Percentiles rank a stretch among this genome's conserved stretches.
Evolutionary conservation across 2,888 invertebrate species (phyloP).

Genomic region (Tetranychus truncatus): DNA sequence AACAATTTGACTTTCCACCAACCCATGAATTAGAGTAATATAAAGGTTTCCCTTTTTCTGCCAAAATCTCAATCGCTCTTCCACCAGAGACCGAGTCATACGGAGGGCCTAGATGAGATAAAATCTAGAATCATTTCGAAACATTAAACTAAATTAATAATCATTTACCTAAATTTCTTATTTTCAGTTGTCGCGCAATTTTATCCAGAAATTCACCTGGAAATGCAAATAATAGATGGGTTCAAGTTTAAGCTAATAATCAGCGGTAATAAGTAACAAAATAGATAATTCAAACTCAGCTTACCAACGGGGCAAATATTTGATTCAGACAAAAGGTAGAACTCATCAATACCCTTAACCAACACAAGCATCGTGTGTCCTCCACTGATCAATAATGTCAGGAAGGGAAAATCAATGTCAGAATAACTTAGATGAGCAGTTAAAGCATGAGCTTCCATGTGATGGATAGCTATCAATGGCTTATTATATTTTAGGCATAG

Average conservation of each 20-base stretch:
- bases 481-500: constrained; percentile 28
- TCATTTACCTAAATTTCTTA: constrained; percentile 44
- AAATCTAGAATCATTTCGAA: neutral
- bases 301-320: constrained; percentile 40
- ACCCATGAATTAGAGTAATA: neutral
- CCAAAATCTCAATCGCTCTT: constrained; percentile 61
- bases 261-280: neutral
- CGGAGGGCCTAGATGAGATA: constrained; percentile 35
- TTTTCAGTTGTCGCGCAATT: constrained; percentile 60
- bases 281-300: neutral
- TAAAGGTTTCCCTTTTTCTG: constrained; percentile 31
- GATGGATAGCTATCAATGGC: constrained; percentile 85
- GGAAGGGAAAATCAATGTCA: constrained; percentile 58
- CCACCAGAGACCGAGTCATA: constrained; percentile 62
- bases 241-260: neutral
- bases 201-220: constrained; percentile 89
- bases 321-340: constrained; percentile 56
- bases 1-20: neutral
- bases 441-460: constrained; percentile 96
- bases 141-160: neutral
- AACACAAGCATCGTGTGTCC: constrained; percentile 52
- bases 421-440: constrained; percentile 39
- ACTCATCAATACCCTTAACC: constrained; percentile 45
- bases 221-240: constrained; percentile 39
- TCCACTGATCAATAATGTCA: constrained; percentile 75